phyloP scores from a whole-genome alignment of 2,797 vertebrate species.

The Syndactyla subalaris region DNA sequence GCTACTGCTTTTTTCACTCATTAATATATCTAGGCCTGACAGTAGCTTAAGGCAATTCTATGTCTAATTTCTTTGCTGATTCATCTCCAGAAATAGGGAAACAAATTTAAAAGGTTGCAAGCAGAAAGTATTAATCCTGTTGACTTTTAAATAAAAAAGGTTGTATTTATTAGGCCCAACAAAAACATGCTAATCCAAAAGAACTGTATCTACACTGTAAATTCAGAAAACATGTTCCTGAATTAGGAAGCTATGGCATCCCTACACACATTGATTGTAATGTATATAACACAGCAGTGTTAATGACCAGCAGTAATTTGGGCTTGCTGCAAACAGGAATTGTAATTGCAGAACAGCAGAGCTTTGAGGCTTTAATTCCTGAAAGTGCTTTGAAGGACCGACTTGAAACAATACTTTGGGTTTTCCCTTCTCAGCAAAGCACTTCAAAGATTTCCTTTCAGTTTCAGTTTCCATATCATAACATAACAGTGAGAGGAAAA shows the following conservation, averaged over 20 bases:
- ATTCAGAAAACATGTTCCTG: background rate
- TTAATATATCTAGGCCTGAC: background rate
- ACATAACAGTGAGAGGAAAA: background rate
- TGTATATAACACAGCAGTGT: background rate
- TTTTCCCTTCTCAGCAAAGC: background rate
- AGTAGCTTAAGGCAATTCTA: background rate
- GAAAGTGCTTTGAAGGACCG: background rate
- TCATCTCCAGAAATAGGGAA: background rate
- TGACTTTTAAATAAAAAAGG: background rate
- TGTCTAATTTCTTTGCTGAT: background rate
- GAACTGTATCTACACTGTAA: background rate
- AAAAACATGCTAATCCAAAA: background rate
- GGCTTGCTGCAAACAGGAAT: background rate
- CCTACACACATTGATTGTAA: rapidly evolving
- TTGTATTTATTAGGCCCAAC: background rate
- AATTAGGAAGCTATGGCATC: background rate
- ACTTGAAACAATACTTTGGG: background rate
- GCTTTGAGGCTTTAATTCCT: background rate
- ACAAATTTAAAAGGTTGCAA: background rate
- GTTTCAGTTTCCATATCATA: background rate
- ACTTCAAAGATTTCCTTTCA: background rate
- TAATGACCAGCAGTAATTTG: background rate
- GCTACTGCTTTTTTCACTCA: background rate
- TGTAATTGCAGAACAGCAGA: background rate
- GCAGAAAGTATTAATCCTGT: background rate